A percentile compares a stretch with the other conserved stretches of the same genome.
These are phyloP conservation scores for Acomys russatus DNA, from an alignment of 2,797 vertebrate species.

Conservation along the genomic window DNA sequence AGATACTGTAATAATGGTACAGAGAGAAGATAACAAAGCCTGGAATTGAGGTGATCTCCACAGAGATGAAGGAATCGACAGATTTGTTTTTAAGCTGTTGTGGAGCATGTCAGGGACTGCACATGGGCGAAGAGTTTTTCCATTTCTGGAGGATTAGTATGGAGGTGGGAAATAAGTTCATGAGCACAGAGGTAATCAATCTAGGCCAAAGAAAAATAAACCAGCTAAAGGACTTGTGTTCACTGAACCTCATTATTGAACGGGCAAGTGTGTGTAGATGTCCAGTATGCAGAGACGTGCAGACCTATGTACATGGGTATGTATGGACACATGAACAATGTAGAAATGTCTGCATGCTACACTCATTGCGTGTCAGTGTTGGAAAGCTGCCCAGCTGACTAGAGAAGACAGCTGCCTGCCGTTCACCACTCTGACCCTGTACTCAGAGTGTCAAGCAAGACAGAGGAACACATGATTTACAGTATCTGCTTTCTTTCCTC, in stretches of 20 bases:
- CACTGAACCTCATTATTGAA: not conserved
- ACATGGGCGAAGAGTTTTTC: not conserved
- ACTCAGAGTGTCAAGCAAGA: rapidly evolving
- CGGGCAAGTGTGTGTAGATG: not conserved
- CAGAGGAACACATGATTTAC: not conserved
- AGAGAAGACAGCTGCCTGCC: not conserved
- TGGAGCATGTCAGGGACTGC: too few species aligned
- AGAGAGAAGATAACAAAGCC: not conserved
- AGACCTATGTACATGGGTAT: too few species aligned
- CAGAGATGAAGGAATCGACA: not conserved
- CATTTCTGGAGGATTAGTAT: not conserved
- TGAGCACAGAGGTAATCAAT: rapidly evolving
- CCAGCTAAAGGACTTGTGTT: not conserved
- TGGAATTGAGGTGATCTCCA: not conserved
- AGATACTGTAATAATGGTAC: not conserved
- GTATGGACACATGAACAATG: not conserved
- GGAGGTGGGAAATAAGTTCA: not conserved
- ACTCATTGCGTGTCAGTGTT: not conserved
- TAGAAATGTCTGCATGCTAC: not conserved
- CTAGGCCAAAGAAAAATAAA: not conserved
- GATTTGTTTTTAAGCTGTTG: not conserved
- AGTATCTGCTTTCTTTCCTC: not conserved
- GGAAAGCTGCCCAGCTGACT: not conserved
- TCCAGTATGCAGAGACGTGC: not conserved
- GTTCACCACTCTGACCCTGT: not conserved